These are phyloP conservation scores for Rana temporaria DNA, from an alignment of 2,113 vertebrate genomes.

Conservation along the genomic window DNA sequence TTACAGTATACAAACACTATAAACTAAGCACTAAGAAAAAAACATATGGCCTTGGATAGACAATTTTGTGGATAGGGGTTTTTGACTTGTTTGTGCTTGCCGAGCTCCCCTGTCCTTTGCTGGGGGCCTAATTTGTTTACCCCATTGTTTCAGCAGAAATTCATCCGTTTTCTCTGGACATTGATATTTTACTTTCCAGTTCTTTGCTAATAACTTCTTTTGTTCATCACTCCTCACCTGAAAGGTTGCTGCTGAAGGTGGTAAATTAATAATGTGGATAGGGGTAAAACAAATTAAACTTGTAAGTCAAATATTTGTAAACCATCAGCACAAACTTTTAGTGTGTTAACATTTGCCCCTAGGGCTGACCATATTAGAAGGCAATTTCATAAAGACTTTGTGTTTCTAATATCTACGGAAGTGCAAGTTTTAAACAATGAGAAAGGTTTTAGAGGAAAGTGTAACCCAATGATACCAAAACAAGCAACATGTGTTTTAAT, in stretches of 20 bases:
- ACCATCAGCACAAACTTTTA: not conserved
- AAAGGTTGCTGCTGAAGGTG: slow-evolving; percentile 31
- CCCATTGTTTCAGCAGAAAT: slow-evolving; percentile 25
- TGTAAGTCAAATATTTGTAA: slow-evolving; percentile 12
- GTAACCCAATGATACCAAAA: slow-evolving; percentile 41
- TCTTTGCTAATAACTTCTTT: slow-evolving; percentile 40
- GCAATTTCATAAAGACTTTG: slow-evolving; percentile 1
- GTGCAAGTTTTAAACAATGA: slow-evolving; percentile 16
- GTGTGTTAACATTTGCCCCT: not conserved
- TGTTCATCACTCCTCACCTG: slow-evolving; percentile 52
- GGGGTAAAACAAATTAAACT: slow-evolving; percentile 39
- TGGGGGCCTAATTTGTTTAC: slow-evolving; percentile 34
- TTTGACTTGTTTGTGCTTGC: not conserved
- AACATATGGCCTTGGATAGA: not conserved
- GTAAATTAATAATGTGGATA: slow-evolving; percentile 46
- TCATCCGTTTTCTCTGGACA: slow-evolving; percentile 21
- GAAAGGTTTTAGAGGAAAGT: not conserved
- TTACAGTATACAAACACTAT: too few species aligned
- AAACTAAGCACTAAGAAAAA: too few species aligned
- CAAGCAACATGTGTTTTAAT: slow-evolving; percentile 54
- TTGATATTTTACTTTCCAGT: slow-evolving; percentile 49
- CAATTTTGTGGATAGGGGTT: not conserved
- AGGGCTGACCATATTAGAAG: not conserved
- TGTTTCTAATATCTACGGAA: not conserved
- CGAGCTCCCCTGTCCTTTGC: not conserved